Base-by-base conservation (phyloP, 2,113 vertebrate species). In the Lycocorax pyrrhopterus region DNA sequence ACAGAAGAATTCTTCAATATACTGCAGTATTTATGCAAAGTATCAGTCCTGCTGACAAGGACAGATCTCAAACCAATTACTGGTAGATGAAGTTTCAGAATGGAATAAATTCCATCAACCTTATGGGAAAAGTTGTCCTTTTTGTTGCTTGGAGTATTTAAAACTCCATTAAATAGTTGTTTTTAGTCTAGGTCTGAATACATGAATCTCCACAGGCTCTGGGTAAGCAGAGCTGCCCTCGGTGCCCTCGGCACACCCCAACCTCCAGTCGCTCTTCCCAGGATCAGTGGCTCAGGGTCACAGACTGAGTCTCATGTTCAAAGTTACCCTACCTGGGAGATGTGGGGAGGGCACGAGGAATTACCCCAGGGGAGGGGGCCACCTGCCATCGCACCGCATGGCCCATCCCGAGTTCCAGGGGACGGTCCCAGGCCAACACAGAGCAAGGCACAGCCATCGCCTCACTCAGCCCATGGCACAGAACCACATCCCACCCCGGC, bases 211-310 rank as follows among this genome's bases (percentile, higher is more conserved):
- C 33, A 22, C 51, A 60, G 22, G 32, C 29, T 43, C 22, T 9
- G 37, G 21, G 44, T 3, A 44, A 51, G 56, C 33, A 44, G 58
- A 75, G 58, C 56, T 25, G 74, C 74, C 63, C 0, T 1, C 1
- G 0, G 26, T 12, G 30, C 44, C 78, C 62, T 51, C 1, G 0
- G 71, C 44, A 78, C 19, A 88, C 3, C 13, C 22, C 53, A 37
- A 5, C 4, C 52, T 72, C 62, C 0, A 1, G 49, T 9, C 32
- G 23, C 49, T 55, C 43, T 46, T 53, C 53, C 29, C 4, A 1
- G 43, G 33, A 44, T 4, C 2, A 1, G 15, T 2, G 20, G 23
- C 13, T 29, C 1, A 0, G 33, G 39, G 46, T 39, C 27, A 27
- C 53, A 55, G 39, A 33, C 23, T 3, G 1, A n/a, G 29, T 15